Evolutionary conservation across 1,140 invertebrate genomes (phyloP).

Genomic region (Laodelphax striatellus): DNA sequence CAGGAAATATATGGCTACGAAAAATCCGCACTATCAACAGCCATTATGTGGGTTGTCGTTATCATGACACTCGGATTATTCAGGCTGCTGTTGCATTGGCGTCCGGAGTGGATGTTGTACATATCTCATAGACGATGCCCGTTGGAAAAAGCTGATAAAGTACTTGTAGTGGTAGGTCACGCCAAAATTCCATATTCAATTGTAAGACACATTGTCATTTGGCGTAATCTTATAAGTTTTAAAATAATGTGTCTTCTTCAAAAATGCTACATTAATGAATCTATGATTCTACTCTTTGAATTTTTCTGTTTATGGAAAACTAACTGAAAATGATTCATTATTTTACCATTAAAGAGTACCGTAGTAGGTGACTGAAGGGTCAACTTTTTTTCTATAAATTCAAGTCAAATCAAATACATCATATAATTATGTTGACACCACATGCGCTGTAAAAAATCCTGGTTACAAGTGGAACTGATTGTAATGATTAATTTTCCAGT

Average conservation of each 20-base stretch:
- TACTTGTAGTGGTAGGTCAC: slow-evolving; percentile 59
- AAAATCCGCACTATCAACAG: slow-evolving; percentile 33
- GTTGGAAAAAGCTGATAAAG: slow-evolving; percentile 57
- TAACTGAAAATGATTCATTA: no score
- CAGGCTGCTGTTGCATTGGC: slow-evolving; percentile 77
- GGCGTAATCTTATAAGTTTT: not conserved
- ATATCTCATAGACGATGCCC: slow-evolving; percentile 56
- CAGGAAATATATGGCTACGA: slow-evolving; percentile 54
- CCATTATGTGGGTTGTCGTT: slow-evolving; percentile 48
- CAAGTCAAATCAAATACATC: no score
- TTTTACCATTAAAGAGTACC: no score
- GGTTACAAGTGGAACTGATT: no score
- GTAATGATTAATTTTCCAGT: no score
- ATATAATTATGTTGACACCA: no score
- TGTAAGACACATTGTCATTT: not conserved
- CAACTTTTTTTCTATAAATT: no score
- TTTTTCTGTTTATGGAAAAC: no score
- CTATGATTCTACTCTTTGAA: no score
- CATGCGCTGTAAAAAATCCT: no score
- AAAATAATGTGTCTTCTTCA: not conserved
- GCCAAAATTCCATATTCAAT: not conserved
- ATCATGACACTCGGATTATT: slow-evolving; percentile 58
- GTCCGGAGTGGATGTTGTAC: slow-evolving; percentile 62
- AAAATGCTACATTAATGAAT: no score
- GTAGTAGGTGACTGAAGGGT: no score